These are phyloP conservation scores for Merodon equestris DNA, from an alignment of 2,888 invertebrate genomes.

Conservation along the genomic window DNA sequence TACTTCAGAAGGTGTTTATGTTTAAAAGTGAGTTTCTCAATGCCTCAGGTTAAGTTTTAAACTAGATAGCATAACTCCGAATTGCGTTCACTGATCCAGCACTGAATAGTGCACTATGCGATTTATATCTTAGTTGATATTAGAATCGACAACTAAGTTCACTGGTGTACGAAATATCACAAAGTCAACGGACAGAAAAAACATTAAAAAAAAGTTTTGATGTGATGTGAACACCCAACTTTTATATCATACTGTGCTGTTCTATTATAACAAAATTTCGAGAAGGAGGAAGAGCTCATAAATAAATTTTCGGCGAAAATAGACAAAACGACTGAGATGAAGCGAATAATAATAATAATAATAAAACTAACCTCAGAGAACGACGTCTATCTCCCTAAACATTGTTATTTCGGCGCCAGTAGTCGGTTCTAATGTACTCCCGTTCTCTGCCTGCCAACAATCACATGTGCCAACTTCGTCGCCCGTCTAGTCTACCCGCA, in stretches of 20 bases:
- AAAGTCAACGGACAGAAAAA: no score
- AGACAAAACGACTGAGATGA: constrained; percentile 44
- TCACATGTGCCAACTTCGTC: neutral
- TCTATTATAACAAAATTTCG: neutral
- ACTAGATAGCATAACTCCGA: no score
- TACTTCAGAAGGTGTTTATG: no score
- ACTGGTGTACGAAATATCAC: no score
- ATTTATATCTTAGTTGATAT: no score
- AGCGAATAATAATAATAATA: constrained; percentile 66
- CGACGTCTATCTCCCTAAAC: constrained; percentile 56
- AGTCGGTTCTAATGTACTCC: constrained; percentile 42
- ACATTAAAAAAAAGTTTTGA: no score
- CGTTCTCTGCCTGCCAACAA: neutral
- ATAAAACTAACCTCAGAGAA: constrained; percentile 68
- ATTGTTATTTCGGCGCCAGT: constrained; percentile 59
- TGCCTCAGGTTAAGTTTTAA: no score
- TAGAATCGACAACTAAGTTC: no score
- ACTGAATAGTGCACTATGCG: no score
- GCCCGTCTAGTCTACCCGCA: no score
- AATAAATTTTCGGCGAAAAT: constrained; percentile 49
- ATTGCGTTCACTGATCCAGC: no score
- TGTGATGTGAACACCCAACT: neutral
- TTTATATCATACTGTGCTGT: constrained; percentile 14
- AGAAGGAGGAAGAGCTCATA: constrained; percentile 38
- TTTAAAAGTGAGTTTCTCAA: no score